These are phyloP conservation scores for Corvus cornix DNA, from an alignment of 2,113 vertebrate genomes.

Conservation along the genomic window DNA sequence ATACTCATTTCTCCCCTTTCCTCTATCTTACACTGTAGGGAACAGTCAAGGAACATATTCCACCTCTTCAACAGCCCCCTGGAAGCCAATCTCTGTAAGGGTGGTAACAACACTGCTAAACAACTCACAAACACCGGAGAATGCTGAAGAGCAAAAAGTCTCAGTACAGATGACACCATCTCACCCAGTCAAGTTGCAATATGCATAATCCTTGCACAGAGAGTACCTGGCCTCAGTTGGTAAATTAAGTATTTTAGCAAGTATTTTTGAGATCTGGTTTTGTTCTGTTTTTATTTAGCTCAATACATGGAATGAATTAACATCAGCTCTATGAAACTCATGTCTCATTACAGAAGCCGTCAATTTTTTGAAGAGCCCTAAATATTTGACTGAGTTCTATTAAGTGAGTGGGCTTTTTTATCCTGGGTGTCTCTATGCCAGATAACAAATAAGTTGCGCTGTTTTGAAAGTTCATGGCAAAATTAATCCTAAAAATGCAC, in stretches of 20 bases:
- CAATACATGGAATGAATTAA: neutral
- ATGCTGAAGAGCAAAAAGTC: neutral
- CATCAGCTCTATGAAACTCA: neutral
- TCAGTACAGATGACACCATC: neutral
- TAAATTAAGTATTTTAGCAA: neutral
- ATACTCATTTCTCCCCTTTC: neutral
- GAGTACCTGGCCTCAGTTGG: neutral
- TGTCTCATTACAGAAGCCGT: neutral
- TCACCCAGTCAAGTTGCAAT: neutral
- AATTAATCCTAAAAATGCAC: neutral
- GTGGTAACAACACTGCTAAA: neutral
- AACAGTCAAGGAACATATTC: neutral
- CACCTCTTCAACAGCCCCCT: neutral
- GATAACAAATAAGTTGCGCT: neutral
- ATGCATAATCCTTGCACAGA: neutral
- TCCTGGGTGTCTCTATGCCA: neutral
- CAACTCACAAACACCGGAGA: neutral
- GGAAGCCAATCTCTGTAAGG: neutral
- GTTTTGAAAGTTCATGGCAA: neutral
- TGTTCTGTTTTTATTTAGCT: neutral
- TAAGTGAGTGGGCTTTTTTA: neutral
- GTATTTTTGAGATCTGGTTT: neutral
- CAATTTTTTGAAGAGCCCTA: neutral
- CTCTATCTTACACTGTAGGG: neutral
- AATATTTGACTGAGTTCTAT: neutral